phyloP scores from a whole-genome alignment of 2,888 invertebrate genomes.

The Agrilus cyanescens region DNA sequence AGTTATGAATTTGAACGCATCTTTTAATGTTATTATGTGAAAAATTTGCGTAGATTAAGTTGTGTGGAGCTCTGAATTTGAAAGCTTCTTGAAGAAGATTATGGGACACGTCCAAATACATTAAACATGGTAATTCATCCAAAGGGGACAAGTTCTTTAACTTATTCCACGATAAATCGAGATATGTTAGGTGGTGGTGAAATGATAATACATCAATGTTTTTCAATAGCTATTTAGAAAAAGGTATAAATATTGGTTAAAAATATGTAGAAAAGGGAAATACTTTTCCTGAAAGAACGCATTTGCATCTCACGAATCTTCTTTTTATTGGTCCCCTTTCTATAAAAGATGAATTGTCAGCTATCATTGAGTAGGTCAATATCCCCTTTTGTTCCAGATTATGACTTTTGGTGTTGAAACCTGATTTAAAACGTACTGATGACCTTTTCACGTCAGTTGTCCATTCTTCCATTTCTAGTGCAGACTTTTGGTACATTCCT shows the following conservation, averaged over 20 bases:
- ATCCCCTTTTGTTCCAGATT: constrained; percentile 32
- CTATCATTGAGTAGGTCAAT: constrained; percentile 42
- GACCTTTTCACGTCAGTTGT: no score
- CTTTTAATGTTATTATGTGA: constrained; percentile 43
- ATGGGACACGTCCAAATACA: constrained; percentile 43
- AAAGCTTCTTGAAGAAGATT: constrained; percentile 42
- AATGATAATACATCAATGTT: constrained; percentile 41
- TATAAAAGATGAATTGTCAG: constrained; percentile 41
- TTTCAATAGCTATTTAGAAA: constrained; percentile 25
- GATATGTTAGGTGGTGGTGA: constrained; percentile 47
- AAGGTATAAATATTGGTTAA: not conserved
- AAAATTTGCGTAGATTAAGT: constrained; percentile 48
- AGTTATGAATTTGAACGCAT: constrained; percentile 42
- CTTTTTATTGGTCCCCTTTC: constrained; percentile 42
- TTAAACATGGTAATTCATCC: constrained; percentile 42
- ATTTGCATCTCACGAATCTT: constrained; percentile 44
- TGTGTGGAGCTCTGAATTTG: constrained; percentile 47
- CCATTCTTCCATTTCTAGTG: no score
- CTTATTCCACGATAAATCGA: constrained; percentile 47
- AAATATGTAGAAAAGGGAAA: not conserved
- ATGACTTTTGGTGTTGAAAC: not conserved
- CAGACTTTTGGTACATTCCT: no score
- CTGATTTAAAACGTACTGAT: no score
- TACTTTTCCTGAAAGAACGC: constrained; percentile 33
- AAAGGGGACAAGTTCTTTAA: constrained; percentile 41